phyloP scores from a whole-genome alignment of 2,888 invertebrate genomes.

The Plagodis pulveraria region DNA sequence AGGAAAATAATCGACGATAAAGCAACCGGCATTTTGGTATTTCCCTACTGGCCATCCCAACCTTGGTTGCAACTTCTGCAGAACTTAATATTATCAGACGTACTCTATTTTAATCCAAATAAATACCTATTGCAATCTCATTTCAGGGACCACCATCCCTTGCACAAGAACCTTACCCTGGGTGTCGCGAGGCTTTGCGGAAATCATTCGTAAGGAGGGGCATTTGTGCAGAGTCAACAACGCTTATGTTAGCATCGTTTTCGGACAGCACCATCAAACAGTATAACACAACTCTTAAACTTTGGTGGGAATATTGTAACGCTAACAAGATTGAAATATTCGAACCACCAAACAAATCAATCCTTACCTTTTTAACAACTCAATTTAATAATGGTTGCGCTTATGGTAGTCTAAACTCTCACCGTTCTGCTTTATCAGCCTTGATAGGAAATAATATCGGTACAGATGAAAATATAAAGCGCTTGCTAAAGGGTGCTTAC shows the following conservation, averaged over 20 bases:
- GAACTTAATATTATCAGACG: conserved; percentile 4
- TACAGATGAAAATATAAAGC: background rate
- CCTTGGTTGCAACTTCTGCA: background rate
- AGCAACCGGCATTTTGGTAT: conserved; percentile 37
- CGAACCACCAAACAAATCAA: background rate
- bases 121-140: conserved; percentile 27
- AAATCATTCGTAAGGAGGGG: background rate
- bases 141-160: conserved; percentile 33
- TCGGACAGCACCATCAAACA: background rate
- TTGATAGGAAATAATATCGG: conserved; percentile 11
- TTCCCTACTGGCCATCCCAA: conserved; percentile 39
- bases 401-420: conserved; percentile 21
- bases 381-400: conserved; percentile 11
- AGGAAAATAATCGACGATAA: conserved; percentile 32
- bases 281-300: background rate
- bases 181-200: conserved; percentile 13
- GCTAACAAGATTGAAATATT: conserved; percentile 8
- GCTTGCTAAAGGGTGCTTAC: background rate
- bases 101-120: conserved; percentile 28
- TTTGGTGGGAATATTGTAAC: conserved; percentile 5
- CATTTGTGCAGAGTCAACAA: background rate
- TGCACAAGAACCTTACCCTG: conserved; percentile 37
- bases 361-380: conserved; percentile 7
- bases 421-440: conserved; percentile 24
- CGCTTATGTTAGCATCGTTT: conserved; percentile 1